Conservation (phyloP, 1,140 invertebrate genomes). For the Acyrthosiphon pisum region DNA sequence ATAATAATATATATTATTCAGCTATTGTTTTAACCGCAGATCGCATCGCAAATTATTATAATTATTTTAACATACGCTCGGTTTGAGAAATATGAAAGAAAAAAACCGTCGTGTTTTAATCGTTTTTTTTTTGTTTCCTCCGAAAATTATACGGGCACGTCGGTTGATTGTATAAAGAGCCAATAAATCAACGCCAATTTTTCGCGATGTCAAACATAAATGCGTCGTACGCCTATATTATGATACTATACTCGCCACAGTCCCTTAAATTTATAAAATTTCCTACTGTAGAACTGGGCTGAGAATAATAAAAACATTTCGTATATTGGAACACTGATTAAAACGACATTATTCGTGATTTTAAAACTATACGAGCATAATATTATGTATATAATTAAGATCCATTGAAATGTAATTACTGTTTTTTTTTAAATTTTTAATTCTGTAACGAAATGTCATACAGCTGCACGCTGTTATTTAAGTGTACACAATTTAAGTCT, state of each 20-base stretch:
- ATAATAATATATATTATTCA: neutral
- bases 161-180: neutral
- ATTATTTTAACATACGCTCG: neutral
- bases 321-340: neutral
- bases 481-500: too few relatives aligned
- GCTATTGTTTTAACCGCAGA: constrained; percentile 15
- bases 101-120: neutral
- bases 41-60: neutral
- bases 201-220: neutral
- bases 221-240: neutral
- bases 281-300: neutral
- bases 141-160: neutral
- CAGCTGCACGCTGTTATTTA: too few relatives aligned
- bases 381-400: neutral
- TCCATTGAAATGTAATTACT: neutral
- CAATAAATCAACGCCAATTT: neutral
- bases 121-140: neutral
- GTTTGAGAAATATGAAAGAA: neutral
- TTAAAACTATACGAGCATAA: neutral
- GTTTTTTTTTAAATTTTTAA: too few relatives aligned
- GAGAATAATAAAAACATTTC: neutral
- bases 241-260: neutral
- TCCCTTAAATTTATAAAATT: neutral
- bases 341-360: neutral
- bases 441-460: neutral